Base-by-base conservation (phyloP, 2,797 vertebrate species). In the Lepilemur septentrionalis region DNA sequence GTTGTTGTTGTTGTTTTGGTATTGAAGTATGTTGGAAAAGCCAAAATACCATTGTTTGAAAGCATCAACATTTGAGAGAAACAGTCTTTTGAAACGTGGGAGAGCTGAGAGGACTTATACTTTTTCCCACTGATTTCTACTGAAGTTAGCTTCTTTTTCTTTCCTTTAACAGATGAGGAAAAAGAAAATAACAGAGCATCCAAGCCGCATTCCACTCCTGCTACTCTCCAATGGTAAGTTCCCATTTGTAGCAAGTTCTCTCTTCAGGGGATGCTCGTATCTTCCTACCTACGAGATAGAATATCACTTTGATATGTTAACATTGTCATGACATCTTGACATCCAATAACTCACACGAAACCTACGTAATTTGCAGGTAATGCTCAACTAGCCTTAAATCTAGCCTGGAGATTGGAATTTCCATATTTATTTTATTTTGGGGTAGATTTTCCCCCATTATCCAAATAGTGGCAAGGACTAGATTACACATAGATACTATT, bases 131-230 rank as follows among this genome's bases (percentile, higher is more conserved):
- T 95, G 59, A 69, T 97, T 97, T 41, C 41, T 70, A 72, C 91
- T 96, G 78, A 97, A 98, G 93, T 96, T 28, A 92, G n/a, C 88
- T 48, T 35, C 28, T 38, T 97, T 95, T 97, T 96, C 97, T 97
- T 35, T 98, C 97, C 95, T 97, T 98, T 95, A 96, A 98, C 98
- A 99, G 99, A 99, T 98, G 99, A 99, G 97, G 99, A 99, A 98
- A 99, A 99, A 98, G 99, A 99, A 99, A 99, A 99, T 97, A 99
- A 99, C 97, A 99, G 99, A 99, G 99, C 99, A 81, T 99, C 99
- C 1, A 99, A 99, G 98, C 99, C 99, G 4, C 99, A 99, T 98
- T 99, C 99, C 20, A 99, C 99, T 92, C 99, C 99, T 67, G 99
- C 99, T 67, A 99, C 99, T 85, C 98, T 99, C 95, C 99, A 99